Evolutionary conservation across 1,140 invertebrate species (phyloP).

Genomic region (Agrypnia vestita): DNA sequence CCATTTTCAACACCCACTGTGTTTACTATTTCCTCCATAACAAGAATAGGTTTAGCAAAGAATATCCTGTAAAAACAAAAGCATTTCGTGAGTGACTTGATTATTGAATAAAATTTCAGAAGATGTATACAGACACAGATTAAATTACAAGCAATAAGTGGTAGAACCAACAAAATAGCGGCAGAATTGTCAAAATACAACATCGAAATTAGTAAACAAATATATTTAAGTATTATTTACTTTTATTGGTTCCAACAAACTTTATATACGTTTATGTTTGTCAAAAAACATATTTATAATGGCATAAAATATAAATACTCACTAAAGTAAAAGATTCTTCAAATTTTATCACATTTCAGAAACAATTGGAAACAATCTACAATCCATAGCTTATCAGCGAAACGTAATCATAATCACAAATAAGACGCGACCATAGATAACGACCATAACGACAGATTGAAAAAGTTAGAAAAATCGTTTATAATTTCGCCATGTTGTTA

Average conservation of each 20-base stretch:
- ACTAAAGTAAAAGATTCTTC: slow-evolving; percentile 14
- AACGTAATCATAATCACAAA: slow-evolving; percentile 52
- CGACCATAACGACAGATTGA: not conserved
- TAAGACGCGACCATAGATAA: slow-evolving; percentile 48
- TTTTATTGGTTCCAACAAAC: not conserved
- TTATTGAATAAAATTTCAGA: not conserved
- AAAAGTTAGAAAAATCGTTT: not conserved
- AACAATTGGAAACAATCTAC: slow-evolving; percentile 32
- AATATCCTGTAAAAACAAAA: not conserved
- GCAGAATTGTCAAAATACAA: slow-evolving; percentile 2
- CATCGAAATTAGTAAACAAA: slow-evolving; percentile 8
- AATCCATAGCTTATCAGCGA: slow-evolving; percentile 49
- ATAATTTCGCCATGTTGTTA: not conserved
- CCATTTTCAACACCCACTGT: slow-evolving; percentile 28
- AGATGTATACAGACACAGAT: not conserved
- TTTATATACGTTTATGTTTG: not conserved
- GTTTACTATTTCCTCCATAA: slow-evolving; percentile 24
- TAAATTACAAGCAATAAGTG: too few relatives aligned
- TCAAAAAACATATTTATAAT: not conserved
- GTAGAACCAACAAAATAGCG: not conserved
- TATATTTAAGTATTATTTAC: not conserved
- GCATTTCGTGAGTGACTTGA: not conserved
- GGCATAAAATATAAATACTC: not conserved
- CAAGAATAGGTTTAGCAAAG: not conserved
- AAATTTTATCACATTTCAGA: slow-evolving; percentile 47